Percentiles rank a stretch among this genome's conserved stretches.
phyloP scores from a whole-genome alignment of 2,888 invertebrate genomes.

The Leptinotarsa haldemani region DNA sequence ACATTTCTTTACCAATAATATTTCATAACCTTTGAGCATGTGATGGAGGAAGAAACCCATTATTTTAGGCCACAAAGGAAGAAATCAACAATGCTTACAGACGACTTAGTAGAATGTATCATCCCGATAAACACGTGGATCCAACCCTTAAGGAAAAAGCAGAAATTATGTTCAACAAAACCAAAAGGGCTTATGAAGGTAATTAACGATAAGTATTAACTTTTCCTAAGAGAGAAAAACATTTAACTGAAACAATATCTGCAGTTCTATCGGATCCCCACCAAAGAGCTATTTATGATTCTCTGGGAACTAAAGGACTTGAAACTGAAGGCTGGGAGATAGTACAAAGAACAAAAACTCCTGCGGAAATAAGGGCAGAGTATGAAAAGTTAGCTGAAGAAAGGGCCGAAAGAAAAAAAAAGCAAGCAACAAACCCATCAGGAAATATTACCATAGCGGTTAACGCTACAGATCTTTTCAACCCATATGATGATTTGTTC shows the following conservation, averaged over 20 bases:
- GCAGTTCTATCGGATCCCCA: slow-evolving; percentile 91
- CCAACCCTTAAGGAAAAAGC: slow-evolving; percentile 87
- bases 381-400: slow-evolving; percentile 90
- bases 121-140: slow-evolving; percentile 96
- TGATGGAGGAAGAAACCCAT: slow-evolving; percentile 15
- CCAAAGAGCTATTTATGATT: slow-evolving; percentile 94
- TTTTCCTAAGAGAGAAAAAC: not conserved
- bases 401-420: slow-evolving; percentile 86
- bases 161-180: slow-evolving; percentile 90
- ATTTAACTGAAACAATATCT: slow-evolving; percentile 12
- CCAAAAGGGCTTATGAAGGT: slow-evolving; percentile 94
- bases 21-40: slow-evolving; percentile 30
- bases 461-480: slow-evolving; percentile 94
- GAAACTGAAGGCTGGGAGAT: slow-evolving; percentile 97
- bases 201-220: slow-evolving; percentile 38
- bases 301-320: slow-evolving; percentile 87
- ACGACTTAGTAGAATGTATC: slow-evolving; percentile 90
- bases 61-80: slow-evolving; percentile 84
- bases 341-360: slow-evolving; percentile 90
- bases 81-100: slow-evolving; percentile 96
- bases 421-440: slow-evolving; percentile 92
- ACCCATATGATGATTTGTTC: slow-evolving; percentile 79
- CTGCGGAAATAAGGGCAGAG: slow-evolving; percentile 95
- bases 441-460: slow-evolving; percentile 88
- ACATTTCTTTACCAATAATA: slow-evolving; percentile 33